These are phyloP conservation scores for Muntiacus muntjak DNA, from an alignment of 2,113 vertebrate genomes.

Conservation along the genomic window DNA sequence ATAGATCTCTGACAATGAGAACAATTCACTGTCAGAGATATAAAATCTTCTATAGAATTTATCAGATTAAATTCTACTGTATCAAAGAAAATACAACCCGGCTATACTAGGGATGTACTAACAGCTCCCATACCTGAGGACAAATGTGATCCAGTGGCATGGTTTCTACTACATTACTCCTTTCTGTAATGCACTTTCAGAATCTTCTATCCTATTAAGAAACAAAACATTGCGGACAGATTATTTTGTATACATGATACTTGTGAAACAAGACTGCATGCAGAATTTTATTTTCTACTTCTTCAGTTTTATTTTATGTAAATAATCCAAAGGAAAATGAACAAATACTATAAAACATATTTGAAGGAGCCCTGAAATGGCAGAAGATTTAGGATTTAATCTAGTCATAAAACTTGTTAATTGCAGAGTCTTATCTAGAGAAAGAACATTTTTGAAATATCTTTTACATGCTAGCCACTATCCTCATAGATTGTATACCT, in stretches of 20 bases:
- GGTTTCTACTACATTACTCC: neutral
- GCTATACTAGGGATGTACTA: neutral
- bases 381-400: neutral
- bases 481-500: neutral
- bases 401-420: neutral
- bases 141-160: neutral
- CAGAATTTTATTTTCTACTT: neutral
- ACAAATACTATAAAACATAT: neutral
- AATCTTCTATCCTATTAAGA: neutral
- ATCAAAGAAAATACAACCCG: neutral
- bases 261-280: neutral
- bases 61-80: neutral
- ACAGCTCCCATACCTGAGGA: neutral
- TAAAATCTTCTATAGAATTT: neutral
- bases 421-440: neutral
- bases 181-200: neutral
- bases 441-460: neutral
- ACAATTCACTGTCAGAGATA: neutral
- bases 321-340: conserved; percentile 20
- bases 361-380: neutral
- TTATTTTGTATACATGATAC: neutral
- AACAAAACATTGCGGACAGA: neutral
- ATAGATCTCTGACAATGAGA: neutral
- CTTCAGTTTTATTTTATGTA: neutral
- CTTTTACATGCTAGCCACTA: neutral